Conservation (phyloP, 2,113 vertebrate species). For the Gnathonemus echidnorhynchus region DNA sequence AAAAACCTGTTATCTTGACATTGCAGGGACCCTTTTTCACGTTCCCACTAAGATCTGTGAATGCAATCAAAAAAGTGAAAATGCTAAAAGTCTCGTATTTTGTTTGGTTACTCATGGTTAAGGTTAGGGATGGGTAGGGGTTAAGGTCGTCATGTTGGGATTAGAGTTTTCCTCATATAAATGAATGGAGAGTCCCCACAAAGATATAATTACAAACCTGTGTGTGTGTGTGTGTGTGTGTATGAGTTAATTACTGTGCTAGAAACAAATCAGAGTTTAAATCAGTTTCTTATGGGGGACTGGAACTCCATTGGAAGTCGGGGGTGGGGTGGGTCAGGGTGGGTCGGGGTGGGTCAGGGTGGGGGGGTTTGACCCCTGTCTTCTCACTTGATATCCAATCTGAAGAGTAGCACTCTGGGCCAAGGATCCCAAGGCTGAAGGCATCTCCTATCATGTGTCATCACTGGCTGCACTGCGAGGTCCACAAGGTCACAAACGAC, state of each 20-base stretch:
- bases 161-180: no score
- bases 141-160: no score
- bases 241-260: conserved; percentile 13
- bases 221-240: not conserved
- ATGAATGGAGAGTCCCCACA: no score
- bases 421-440: conserved; percentile 14
- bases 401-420: conserved; percentile 27
- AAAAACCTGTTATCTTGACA: no score
- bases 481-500: conserved; percentile 50
- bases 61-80: no score
- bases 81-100: no score
- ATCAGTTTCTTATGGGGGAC: conserved; percentile 30
- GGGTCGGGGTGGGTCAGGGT: not conserved
- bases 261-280: conserved; percentile 29
- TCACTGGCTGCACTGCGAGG: conserved; percentile 46
- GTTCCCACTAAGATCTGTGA: no score
- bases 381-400: conserved; percentile 43
- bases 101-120: no score
- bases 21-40: no score
- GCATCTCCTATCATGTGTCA: conserved; percentile 44
- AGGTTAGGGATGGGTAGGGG: no score
- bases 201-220: not conserved
- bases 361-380: conserved; percentile 28
- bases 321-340: not conserved
- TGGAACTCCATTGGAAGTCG: conserved; percentile 28